A percentile compares a stretch with the other conserved stretches of the same genome.
phyloP scores from a whole-genome alignment of 2,113 vertebrate genomes.

The Pteruthius melanotis region DNA sequence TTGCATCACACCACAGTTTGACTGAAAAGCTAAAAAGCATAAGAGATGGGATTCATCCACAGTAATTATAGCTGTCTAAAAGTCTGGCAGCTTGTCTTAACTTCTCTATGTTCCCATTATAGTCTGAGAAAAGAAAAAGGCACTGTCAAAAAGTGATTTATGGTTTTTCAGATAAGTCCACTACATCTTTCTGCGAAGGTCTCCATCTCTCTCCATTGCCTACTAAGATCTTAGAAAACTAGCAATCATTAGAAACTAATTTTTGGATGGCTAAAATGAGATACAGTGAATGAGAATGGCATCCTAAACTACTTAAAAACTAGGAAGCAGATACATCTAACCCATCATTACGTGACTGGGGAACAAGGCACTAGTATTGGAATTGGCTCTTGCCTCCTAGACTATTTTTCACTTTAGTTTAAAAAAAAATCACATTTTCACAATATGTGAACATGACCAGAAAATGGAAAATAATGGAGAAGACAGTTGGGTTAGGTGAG shows the following conservation, averaged over 20 bases:
- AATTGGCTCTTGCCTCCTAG: background rate
- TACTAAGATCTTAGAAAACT: background rate
- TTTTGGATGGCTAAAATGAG: background rate
- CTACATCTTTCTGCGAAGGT: background rate
- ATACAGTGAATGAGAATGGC: background rate
- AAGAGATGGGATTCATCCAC: background rate
- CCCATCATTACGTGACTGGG: background rate
- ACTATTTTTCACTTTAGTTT: background rate
- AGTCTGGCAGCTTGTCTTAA: constrained; percentile 25
- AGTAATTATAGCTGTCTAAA: background rate
- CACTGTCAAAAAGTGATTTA: background rate
- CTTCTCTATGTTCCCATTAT: background rate
- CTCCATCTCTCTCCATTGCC: background rate
- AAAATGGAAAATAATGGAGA: background rate
- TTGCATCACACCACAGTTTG: background rate
- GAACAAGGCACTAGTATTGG: background rate
- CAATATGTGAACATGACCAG: background rate
- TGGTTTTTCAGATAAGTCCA: background rate
- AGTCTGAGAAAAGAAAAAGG: background rate
- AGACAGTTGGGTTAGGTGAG: background rate
- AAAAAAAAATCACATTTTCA: background rate
- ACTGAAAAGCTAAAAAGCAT: constrained; percentile 4
- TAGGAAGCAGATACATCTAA: background rate
- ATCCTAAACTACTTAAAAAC: background rate
- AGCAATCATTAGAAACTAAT: background rate